These are phyloP conservation scores for Sebastes dallii DNA, from an alignment of 2,797 vertebrate species.

Conservation along the genomic window DNA sequence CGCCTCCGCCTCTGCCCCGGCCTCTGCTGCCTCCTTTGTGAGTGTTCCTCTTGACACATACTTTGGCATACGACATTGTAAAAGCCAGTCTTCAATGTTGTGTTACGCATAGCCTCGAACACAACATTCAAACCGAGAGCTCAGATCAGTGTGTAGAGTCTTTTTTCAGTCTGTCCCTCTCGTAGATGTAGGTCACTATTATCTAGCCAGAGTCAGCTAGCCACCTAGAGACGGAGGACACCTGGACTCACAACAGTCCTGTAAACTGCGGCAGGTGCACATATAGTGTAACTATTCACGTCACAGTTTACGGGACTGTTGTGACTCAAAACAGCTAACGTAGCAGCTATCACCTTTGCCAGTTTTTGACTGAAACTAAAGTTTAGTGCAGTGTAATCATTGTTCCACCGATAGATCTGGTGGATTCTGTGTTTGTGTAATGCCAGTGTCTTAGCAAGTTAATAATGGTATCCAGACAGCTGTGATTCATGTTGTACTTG, in stretches of 20 bases:
- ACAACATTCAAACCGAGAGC: not conserved
- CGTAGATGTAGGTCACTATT: not conserved
- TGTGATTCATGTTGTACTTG: not conserved
- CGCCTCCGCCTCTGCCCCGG: conserved; percentile 38
- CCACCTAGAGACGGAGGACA: not conserved
- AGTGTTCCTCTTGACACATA: conserved; percentile 39
- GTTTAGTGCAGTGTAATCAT: not conserved
- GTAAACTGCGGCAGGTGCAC: not conserved
- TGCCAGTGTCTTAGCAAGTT: not conserved
- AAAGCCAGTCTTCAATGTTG: not conserved
- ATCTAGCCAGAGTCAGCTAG: not conserved
- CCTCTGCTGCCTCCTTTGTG: conserved; percentile 67
- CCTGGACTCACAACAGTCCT: not conserved
- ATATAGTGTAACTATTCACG: not conserved
- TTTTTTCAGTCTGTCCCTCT: not conserved
- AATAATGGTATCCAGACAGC: not conserved
- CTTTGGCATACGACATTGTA: not conserved
- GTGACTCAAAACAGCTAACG: not conserved
- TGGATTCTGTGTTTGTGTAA: not conserved
- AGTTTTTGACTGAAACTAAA: not conserved
- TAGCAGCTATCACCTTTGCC: not conserved
- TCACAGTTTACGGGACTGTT: not conserved
- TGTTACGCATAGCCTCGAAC: not conserved
- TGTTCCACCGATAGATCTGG: not conserved
- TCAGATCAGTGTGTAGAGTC: not conserved